These are phyloP conservation scores for Thecophora atra DNA, from an alignment of 2,888 invertebrate genomes.

Conservation along the genomic window DNA sequence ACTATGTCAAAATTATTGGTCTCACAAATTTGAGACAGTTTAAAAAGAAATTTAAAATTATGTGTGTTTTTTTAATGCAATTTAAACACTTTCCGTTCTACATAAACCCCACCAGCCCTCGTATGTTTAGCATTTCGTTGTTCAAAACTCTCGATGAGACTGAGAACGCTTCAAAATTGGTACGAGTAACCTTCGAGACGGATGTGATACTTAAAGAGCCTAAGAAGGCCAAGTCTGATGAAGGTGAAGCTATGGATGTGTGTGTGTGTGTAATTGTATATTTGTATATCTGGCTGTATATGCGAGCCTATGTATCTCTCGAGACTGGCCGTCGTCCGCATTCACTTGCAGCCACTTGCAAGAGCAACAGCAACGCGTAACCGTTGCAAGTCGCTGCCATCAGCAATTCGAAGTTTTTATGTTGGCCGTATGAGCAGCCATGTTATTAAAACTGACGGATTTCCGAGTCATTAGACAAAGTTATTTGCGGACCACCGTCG, in stretches of 20 bases:
- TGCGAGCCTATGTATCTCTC: background rate
- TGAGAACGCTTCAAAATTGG: background rate
- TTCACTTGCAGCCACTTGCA: conserved; percentile 32
- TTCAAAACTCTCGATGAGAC: background rate
- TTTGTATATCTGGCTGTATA: background rate
- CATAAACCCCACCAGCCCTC: background rate
- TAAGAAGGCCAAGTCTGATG: background rate
- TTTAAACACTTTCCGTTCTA: background rate
- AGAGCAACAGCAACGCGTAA: conserved; percentile 46
- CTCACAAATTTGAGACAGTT: too few relatives aligned
- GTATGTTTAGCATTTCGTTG: background rate
- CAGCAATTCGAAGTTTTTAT: conserved; percentile 13
- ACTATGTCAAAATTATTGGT: too few relatives aligned
- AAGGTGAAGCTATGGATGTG: background rate
- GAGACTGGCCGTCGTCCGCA: conserved; percentile 27
- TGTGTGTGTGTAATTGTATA: background rate
- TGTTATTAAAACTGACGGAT: conserved; percentile 62
- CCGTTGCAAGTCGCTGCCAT: conserved; percentile 14
- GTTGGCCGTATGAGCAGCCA: conserved; percentile 40
- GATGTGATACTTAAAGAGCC: conserved; percentile 11
- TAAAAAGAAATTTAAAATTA: too few relatives aligned
- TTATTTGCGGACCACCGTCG: conserved; percentile 62
- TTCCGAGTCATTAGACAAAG: conserved; percentile 65
- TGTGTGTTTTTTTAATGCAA: background rate
- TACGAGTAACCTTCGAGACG: conserved; percentile 15